Evolutionary conservation across 2,797 vertebrate genomes (phyloP).

Genomic region (Sebastolobus alascanus): DNA sequence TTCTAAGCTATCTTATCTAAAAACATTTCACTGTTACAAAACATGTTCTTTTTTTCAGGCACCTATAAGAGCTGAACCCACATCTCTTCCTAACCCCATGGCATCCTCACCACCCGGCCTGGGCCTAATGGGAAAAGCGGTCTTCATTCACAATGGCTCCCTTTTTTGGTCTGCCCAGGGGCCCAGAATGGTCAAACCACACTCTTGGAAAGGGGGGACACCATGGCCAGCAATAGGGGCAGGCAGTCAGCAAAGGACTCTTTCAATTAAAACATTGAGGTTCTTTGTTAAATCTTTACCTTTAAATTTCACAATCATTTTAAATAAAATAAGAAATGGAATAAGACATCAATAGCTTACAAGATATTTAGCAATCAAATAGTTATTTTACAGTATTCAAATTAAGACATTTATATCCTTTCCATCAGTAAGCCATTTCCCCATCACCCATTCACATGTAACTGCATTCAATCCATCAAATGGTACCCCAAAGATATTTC

Average conservation of each 20-base stretch:
- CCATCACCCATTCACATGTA: slow-evolving; percentile 58
- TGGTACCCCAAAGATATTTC: slow-evolving; percentile 33
- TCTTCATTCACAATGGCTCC: slow-evolving; percentile 97
- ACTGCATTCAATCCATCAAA: slow-evolving; percentile 46
- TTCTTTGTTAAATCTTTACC: slow-evolving; percentile 96
- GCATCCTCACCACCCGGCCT: slow-evolving; percentile 96
- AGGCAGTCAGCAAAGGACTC: slow-evolving; percentile 97
- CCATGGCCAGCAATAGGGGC: slow-evolving; percentile 98
- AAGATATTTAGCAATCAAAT: slow-evolving; percentile 74
- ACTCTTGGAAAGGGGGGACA: slow-evolving; percentile 98
- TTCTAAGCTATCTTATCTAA: slow-evolving; percentile 87
- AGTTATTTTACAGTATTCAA: slow-evolving; percentile 64
- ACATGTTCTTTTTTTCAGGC: slow-evolving; percentile 88
- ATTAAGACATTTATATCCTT: slow-evolving; percentile 57
- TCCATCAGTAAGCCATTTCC: slow-evolving; percentile 64
- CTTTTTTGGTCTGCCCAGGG: slow-evolving; percentile 96
- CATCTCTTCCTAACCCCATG: slow-evolving; percentile 96
- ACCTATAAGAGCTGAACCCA: slow-evolving; percentile 96
- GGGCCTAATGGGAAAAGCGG: slow-evolving; percentile 95
- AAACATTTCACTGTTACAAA: slow-evolving; percentile 84
- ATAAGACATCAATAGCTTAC: slow-evolving; percentile 86
- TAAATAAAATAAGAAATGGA: slow-evolving; percentile 81
- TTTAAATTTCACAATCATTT: slow-evolving; percentile 92
- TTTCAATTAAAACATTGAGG: slow-evolving; percentile 99
- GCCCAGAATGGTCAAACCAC: slow-evolving; percentile 96